Evolutionary conservation across 2,113 vertebrate species (phyloP), one percentile per base, ranked within the genome.

Genomic region (Peromyscus leucopus): DNA sequence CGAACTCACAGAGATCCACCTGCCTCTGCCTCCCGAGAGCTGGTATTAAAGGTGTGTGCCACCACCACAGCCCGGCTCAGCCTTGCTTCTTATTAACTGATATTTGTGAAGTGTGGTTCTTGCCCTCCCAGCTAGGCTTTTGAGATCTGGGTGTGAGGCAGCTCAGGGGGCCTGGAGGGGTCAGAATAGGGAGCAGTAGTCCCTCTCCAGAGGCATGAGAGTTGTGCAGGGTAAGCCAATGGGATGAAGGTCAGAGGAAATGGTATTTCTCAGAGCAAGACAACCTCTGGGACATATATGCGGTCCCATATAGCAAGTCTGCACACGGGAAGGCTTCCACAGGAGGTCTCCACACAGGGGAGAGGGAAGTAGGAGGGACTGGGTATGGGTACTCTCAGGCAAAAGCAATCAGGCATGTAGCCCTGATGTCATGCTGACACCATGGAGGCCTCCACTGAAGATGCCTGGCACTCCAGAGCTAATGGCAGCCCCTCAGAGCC

Each of bases 131-230:
- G 36, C 8, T 28, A 87, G 19, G 59, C 24, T 59, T 24, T 36
- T n/a, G 74, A 76, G 7, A 46, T 2, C 46, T 0, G 74, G 31
- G 59, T 36, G 4, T 6, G 67, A 7, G 57, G 89, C 36, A 33
- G 9, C 36, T 57, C 0, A 55, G 33, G 16, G 36, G 33, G 3
- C 4, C 24, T 0, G 0, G 69, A 19, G 19, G 61, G 33, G 12
- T 12, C 0, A 5, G 63, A 28, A 5, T n/a, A 22, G 63, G 36
- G 16, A 33, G 7, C 1, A 7, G 4, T 4, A 8, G 15, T 1
- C 17, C 6, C 19, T 39, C 61, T 67, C 61, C 16, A 42, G 13
- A 74, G 51, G 10, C 8, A 12, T 78, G 51, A 42, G 16, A 33
- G 65, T 19, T 85, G 4, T 17, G 12, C 4, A 36, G 80, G 69